These are phyloP conservation scores for Drosophila pseudoobscura DNA, from an alignment of 1,140 invertebrate genomes.

Conservation along the genomic window DNA sequence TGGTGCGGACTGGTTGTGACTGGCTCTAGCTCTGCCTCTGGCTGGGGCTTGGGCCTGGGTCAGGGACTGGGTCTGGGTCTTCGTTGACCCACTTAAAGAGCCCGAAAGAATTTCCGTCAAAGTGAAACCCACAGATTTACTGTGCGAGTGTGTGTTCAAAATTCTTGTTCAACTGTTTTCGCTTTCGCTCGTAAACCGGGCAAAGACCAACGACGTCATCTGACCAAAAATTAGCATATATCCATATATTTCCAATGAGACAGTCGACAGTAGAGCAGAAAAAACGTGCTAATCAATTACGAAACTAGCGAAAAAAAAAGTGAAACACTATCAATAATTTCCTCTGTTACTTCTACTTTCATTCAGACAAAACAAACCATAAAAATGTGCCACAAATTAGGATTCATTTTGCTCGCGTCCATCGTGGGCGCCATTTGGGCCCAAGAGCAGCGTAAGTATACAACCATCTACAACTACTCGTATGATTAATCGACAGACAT, in stretches of 20 bases:
- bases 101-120: conserved; percentile 61
- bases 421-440: conserved; percentile 49
- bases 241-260: conserved; percentile 7
- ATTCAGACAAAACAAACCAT: conserved; percentile 35
- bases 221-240: conserved; percentile 63
- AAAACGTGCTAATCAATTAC: conserved; percentile 76
- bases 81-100: conserved; percentile 62
- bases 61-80: conserved; percentile 20
- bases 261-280: conserved; percentile 1
- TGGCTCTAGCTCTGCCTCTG: neutral
- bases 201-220: conserved; percentile 38
- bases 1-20: conserved; percentile 43
- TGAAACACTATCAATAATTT: conserved; percentile 59
- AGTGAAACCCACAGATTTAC: conserved; percentile 39
- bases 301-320: conserved; percentile 64
- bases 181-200: conserved; percentile 54
- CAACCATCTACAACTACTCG: neutral
- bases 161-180: conserved; percentile 61
- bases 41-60: too few relatives aligned
- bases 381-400: conserved; percentile 55
- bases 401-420: conserved; percentile 55
- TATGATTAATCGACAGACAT: conserved; percentile 9
- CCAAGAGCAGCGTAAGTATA: conserved; percentile 71
- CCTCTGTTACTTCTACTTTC: conserved; percentile 72
- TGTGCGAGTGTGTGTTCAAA: conserved; percentile 20